A percentile compares a stretch with the other conserved stretches of the same genome.
phyloP scores from a whole-genome alignment of 2,888 invertebrate species.

The Coleophora deauratella region DNA sequence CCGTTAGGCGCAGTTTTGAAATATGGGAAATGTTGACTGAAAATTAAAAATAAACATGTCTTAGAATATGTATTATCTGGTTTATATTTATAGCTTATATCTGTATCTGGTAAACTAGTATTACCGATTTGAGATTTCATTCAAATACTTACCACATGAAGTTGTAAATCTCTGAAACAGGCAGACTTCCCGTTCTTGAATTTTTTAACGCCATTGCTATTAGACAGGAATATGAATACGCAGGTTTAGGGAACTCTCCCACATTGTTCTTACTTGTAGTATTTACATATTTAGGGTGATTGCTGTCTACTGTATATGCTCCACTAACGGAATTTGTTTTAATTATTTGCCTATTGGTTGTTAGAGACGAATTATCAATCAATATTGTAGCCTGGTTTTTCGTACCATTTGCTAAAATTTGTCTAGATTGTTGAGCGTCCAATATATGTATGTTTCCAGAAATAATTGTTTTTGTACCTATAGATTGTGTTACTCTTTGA shows the following conservation, averaged over 20 bases:
- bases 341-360: slow-evolving; percentile 63
- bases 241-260: slow-evolving; percentile 92
- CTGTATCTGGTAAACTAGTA: too few species aligned
- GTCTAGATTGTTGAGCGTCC: slow-evolving; percentile 66
- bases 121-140: too few species aligned
- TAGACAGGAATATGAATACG: slow-evolving; percentile 97
- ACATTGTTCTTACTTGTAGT: slow-evolving; percentile 55
- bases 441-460: slow-evolving; percentile 71
- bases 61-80: too few species aligned
- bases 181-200: slow-evolving; percentile 93
- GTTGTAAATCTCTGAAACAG: slow-evolving; percentile 98
- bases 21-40: slow-evolving; percentile 97
- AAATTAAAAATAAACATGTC: slow-evolving; percentile 46
- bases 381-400: slow-evolving; percentile 66
- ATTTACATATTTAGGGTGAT: slow-evolving; percentile 58
- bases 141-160: slow-evolving; percentile 91
- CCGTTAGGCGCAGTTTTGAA: slow-evolving; percentile 98
- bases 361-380: slow-evolving; percentile 64
- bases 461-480: slow-evolving; percentile 67
- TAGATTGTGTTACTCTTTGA: slow-evolving; percentile 57
- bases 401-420: slow-evolving; percentile 62
- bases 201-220: slow-evolving; percentile 99
- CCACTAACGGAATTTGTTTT: slow-evolving; percentile 55
- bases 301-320: slow-evolving; percentile 53
- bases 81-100: too few species aligned